Base-by-base conservation (phyloP, 1,140 invertebrate genomes). In the Cepaea nemoralis region DNA sequence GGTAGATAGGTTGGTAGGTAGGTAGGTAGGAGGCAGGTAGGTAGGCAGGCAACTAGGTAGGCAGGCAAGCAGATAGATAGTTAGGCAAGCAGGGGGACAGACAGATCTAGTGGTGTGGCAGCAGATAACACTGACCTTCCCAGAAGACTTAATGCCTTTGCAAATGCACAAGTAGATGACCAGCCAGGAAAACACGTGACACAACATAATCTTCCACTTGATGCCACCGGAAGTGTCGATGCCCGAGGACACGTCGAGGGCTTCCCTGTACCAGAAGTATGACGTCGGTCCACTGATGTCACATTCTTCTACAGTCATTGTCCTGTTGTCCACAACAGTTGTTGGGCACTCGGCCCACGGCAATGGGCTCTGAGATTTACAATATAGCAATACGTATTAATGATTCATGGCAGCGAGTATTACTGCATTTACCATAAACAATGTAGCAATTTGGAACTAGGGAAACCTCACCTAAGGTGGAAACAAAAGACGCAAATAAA, bases 151-250 rank as follows among this genome's bases (percentile, higher is more conserved):
- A 71, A 99, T 98, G 40, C 98, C 98, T 91, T 98, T 98, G 81
- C 98, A 97, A 95, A 99, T 98, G 91, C 97, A 99, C 90, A 98
- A 94, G 89, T 98, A 99, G 71, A 98, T 96, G 12, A 99, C 92
- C 40, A 97, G 94, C 98, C 98, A 99, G 48, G 97, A 95, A 6
- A 98, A 93, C 0, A 97, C 92, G 16, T 99, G 92, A n/a, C 96
- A 96, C 22, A 97, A 87, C 1, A 95, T 95, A 83, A 99, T 97
- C 89, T 97, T 97, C 94, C 96, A 98, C 91, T 98, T 99, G 90
- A 99, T 83, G 16, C 86, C 87, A 42, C 83, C 85, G 19, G 83
- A 63, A 12, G 86, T 83, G 24, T 87, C 85, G 48, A 99, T 96
- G 45, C 86, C 84, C 12, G 82, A 67, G 0, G 89, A 89, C n/a